These are phyloP conservation scores for Rissa tridactyla DNA, from an alignment of 2,113 vertebrate species.

Conservation along the genomic window DNA sequence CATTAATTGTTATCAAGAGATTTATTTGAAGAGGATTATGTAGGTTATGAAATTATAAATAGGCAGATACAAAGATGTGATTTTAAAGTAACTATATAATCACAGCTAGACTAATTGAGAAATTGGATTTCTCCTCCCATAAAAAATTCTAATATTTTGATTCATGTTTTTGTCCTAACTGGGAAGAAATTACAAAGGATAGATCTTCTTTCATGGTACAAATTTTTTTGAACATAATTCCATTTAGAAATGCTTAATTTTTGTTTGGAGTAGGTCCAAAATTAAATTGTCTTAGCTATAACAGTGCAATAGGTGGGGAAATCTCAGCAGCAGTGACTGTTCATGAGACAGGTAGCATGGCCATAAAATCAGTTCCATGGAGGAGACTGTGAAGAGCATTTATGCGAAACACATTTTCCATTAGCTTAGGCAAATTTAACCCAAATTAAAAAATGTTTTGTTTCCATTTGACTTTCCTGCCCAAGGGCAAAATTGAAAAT, in stretches of 20 bases:
- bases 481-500: not conserved
- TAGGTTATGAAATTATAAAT: not conserved
- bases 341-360: not conserved
- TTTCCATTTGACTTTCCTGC: not conserved
- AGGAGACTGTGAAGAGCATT: not conserved
- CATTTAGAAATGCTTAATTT: not conserved
- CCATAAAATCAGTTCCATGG: not conserved
- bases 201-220: not conserved
- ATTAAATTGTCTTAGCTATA: not conserved
- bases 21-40: not conserved
- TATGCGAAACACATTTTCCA: not conserved
- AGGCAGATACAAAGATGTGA: not conserved
- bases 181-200: not conserved
- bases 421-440: not conserved
- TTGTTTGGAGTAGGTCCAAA: not conserved
- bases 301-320: not conserved
- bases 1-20: not conserved
- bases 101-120: not conserved
- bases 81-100: not conserved
- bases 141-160: not conserved
- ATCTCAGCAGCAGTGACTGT: not conserved
- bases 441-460: not conserved
- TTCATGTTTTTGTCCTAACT: not conserved
- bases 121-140: not conserved
- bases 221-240: not conserved